Evolutionary conservation across 2,113 vertebrate genomes (phyloP).

Genomic region (Panurus biarmicus): DNA sequence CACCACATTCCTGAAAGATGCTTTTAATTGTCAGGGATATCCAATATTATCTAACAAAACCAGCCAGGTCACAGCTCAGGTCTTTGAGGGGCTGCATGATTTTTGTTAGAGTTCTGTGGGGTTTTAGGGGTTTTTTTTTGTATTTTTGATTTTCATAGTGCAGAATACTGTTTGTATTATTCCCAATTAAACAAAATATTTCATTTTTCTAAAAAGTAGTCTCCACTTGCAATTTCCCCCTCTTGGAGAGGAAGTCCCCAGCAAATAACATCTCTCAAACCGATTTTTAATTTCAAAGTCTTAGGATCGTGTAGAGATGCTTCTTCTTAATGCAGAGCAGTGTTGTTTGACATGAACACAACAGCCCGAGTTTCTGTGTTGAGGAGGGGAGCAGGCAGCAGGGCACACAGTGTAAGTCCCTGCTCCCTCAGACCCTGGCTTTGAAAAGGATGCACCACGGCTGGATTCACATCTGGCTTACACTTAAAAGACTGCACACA

Average conservation of each 20-base stretch:
- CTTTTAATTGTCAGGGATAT: background rate
- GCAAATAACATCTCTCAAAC: background rate
- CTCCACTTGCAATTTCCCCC: background rate
- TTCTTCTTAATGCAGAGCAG: background rate
- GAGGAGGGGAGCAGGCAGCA: background rate
- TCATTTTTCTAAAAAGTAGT: background rate
- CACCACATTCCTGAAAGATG: background rate
- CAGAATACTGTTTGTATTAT: background rate
- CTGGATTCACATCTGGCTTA: background rate
- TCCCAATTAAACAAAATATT: background rate
- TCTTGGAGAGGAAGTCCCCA: background rate
- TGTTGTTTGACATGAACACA: background rate
- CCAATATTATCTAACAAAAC: background rate
- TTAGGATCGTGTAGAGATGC: background rate
- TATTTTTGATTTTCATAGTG: background rate
- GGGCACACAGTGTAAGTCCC: background rate
- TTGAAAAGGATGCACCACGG: background rate
- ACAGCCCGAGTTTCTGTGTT: fast-evolving
- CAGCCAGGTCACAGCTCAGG: background rate
- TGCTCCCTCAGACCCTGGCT: background rate
- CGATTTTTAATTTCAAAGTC: background rate
- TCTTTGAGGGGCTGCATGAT: background rate
- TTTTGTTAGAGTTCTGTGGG: background rate
- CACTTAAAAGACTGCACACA: background rate
- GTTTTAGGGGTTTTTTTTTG: background rate